Base-by-base conservation (phyloP, 2,113 vertebrate genomes). In the Ceratotherium simum region DNA sequence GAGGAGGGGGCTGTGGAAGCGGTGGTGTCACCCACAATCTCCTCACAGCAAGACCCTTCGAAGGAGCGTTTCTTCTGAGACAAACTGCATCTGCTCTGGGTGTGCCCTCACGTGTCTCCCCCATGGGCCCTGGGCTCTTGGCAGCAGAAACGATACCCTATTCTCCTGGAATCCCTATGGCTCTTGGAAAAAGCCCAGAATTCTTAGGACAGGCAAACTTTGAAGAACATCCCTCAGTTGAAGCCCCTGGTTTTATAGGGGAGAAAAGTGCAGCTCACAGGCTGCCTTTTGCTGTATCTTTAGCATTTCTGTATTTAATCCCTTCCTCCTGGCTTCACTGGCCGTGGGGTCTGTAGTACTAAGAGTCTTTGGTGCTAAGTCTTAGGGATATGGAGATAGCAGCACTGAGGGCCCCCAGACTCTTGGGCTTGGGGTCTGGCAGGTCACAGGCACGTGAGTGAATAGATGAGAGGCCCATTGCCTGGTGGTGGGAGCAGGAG, bases 191-290 rank as follows among this genome's bases (percentile, higher is more conserved):
- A 76, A 83, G 58, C 18, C 12, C 29, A 65, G 62, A 70, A 67
- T 39, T 85, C 72, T 80, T 10, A n/a, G 79, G n/a, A 62, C 46
- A 29, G 2, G 0, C 20, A 56, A 65, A 46, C 12, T 56, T 60
- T 18, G 20, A 3, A 56, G 23, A 54, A 20, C 0, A 0, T 20
- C 42, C 75, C 29, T 21, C 39, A 48, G 73, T 58, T 33, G 18
- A 10, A 64, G 60, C 6, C 6, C 16, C 89, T 46, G 11, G 23
- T 18, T 72, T 18, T 36, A 1, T 8, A 23, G 36, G 48, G 29
- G 64, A 33, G n/a, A 39, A 51, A 56, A 25, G 16, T 12, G 27
- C 0, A 2, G 70, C 78, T 64, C 70, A 25, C 0, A 0, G 23
- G 23, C 73, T 73, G 58, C 67, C 33, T 54, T 95, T 86, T 65